Percentiles rank a stretch among this genome's conserved stretches.
Conservation (phyloP, 2,888 invertebrate species). For the Phragmatobia fuliginosa region DNA sequence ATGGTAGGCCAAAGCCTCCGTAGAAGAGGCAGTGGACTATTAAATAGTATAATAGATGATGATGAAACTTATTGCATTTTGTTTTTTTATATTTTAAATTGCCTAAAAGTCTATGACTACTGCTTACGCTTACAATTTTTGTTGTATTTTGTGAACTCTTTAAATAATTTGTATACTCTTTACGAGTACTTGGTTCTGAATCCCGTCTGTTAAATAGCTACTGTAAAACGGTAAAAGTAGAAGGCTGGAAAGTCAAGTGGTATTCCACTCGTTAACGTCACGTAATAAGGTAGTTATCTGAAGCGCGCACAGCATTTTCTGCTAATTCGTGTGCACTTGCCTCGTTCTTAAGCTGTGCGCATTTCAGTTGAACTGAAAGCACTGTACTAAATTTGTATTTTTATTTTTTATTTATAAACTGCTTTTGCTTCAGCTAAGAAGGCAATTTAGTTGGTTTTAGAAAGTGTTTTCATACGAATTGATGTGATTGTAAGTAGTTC, state of each 20-base stretch:
- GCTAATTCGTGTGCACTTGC: constrained; percentile 35
- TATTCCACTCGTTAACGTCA: constrained; percentile 25
- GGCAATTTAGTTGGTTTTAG: neutral
- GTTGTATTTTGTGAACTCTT: neutral
- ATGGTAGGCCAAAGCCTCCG: no score
- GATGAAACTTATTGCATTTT: no score
- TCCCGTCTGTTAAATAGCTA: constrained; percentile 26
- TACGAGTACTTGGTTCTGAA: constrained; percentile 7
- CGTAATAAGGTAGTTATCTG: constrained; percentile 36
- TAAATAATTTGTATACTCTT: neutral
- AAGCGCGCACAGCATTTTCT: constrained; percentile 22
- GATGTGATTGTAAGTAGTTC: neutral
- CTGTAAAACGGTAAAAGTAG: constrained; percentile 26
- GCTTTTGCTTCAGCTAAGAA: neutral
- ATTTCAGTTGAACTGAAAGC: neutral
- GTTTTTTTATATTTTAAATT: no score
- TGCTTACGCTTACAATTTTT: neutral
- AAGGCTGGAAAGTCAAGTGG: constrained; percentile 22
- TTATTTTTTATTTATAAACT: neutral
- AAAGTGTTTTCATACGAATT: neutral
- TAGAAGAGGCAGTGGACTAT: no score
- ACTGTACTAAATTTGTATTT: constrained; percentile 2
- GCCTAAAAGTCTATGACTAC: neutral
- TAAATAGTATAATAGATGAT: no score
- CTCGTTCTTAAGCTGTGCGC: constrained; percentile 29